phyloP scores from a whole-genome alignment of 2,797 vertebrate species.

The Poeciliopsis turneri region DNA sequence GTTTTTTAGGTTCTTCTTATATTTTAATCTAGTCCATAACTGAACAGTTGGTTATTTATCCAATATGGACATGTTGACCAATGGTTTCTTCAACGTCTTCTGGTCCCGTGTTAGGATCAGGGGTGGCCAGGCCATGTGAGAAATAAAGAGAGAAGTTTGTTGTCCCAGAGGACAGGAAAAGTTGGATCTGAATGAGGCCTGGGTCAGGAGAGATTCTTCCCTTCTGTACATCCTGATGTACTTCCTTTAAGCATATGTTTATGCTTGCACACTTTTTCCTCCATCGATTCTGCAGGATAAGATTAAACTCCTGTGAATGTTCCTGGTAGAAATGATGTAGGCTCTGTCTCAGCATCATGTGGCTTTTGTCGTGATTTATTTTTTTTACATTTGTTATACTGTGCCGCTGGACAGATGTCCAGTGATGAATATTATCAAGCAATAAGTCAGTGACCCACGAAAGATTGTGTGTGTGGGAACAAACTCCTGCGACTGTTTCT shows the following conservation, averaged over 20 bases:
- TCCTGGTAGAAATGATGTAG: constrained; percentile 12
- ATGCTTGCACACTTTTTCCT: constrained; percentile 70
- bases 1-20: neutral
- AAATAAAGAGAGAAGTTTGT: constrained; percentile 66
- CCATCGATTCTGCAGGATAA: constrained; percentile 48
- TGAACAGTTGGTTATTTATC: constrained; percentile 48
- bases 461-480: constrained; percentile 45
- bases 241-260: constrained; percentile 74
- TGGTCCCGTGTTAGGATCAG: constrained; percentile 59
- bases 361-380: constrained; percentile 10
- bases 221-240: constrained; percentile 66
- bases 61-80: constrained; percentile 47
- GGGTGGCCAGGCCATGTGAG: constrained; percentile 75
- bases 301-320: constrained; percentile 66
- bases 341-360: constrained; percentile 15
- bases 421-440: constrained; percentile 12
- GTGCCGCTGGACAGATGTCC: constrained; percentile 16
- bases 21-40: constrained; percentile 9
- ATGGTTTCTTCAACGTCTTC: constrained; percentile 70
- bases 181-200: constrained; percentile 64
- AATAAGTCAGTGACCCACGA: constrained; percentile 28
- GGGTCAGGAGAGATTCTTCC: constrained; percentile 63
- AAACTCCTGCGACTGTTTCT: constrained; percentile 18
- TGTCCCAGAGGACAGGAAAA: constrained; percentile 72
- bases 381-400: constrained; percentile 19